These are phyloP conservation scores for Meda fulgida DNA, from an alignment of 2,797 vertebrate species.

Conservation along the genomic window DNA sequence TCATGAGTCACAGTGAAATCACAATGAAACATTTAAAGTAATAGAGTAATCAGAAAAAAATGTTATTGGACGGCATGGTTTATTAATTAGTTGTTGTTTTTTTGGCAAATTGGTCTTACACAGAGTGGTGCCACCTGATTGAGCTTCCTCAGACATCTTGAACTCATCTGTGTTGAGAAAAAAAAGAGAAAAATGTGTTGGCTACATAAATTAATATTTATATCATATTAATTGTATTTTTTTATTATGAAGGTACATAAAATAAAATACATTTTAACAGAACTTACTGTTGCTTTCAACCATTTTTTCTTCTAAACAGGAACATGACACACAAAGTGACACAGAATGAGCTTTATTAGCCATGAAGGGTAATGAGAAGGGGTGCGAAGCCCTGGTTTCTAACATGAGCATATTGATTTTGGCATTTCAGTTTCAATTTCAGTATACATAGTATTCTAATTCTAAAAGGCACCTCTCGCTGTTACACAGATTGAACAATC, in stretches of 20 bases:
- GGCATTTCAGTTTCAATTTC: too few species aligned
- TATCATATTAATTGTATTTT: not conserved
- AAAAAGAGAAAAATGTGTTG: not conserved
- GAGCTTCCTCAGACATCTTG: not conserved
- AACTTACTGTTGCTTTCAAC: not conserved
- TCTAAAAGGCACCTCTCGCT: too few species aligned
- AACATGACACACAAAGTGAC: not conserved
- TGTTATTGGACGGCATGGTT: not conserved
- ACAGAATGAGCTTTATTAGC: not conserved
- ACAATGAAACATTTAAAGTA: not conserved
- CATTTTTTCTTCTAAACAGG: not conserved
- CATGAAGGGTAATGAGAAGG: too few species aligned
- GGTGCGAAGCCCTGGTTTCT: too few species aligned
- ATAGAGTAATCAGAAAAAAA: too few species aligned
- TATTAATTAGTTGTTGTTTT: not conserved
- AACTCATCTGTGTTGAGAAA: conserved; percentile 6
- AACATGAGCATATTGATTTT: too few species aligned
- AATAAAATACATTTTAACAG: not conserved
- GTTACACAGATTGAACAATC: too few species aligned
- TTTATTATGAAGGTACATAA: not conserved
- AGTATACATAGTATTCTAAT: too few species aligned
- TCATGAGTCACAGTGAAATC: not conserved
- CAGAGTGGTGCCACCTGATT: not conserved
- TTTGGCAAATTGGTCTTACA: not conserved
- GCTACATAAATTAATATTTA: too few species aligned